Base-by-base conservation (phyloP, 2,113 vertebrate genomes). In the Saccopteryx bilineata region DNA sequence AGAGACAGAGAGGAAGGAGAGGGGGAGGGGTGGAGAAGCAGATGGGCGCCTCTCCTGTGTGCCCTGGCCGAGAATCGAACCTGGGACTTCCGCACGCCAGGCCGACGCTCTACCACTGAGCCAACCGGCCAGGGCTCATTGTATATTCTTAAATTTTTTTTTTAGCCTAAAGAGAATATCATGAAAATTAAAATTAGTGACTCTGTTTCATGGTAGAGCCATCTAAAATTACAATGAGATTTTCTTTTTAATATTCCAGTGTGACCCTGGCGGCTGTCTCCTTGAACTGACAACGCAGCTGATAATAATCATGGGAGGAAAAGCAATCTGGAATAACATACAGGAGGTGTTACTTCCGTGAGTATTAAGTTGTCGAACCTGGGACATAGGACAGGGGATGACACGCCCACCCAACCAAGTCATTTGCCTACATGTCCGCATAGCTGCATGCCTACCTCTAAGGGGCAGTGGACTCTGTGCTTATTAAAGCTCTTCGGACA, bases 281-380 rank as follows among this genome's bases (percentile, higher is more conserved):
- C 98, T 99, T 0, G 99, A 99, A 97, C 96, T 99, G 96, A 99
- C 99, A 8, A 99, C 99, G 18, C 99, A 99, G 96, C 98, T 99
- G 93, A 98, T 98, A 1, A 98, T 99, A 96, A 99, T 99, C 97
- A 99, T 99, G 98, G 99, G 99, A 85, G 99, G 99, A 4, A 99
- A 99, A 98, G 99, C 99, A 26, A 99, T 99, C 97, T 99, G 99
- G 99, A 99, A 99, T 98, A 99, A 99, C 95, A 98, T 99, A 96
- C 99, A 99, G 96, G 99, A 99, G 98, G 99, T 99, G 60, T 97
- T 99, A 90, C 28, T 99, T 81, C 99, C 99, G 99, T 99, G 98
- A 99, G 99, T 98, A 97, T 74, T 23, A 50, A 50, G 0, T 56
- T 8, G 23, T 92, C 14, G 75, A 26, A 10, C n/a, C 80, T 48